Base-by-base conservation (phyloP, 2,888 invertebrate genomes). In the Lithophane socia region DNA sequence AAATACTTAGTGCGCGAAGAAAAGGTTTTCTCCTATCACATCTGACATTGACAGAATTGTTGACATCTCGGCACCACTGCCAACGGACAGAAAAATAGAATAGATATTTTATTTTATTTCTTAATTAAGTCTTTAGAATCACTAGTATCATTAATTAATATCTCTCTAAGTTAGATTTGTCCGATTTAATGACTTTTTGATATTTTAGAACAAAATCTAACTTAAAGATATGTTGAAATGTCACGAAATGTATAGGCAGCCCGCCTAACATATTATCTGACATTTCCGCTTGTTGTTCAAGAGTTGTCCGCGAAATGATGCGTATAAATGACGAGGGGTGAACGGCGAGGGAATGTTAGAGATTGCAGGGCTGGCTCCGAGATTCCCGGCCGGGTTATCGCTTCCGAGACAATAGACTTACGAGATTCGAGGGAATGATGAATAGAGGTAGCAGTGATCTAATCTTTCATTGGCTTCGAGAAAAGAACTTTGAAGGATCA, bases 321-420 rank as follows among this genome's bases (percentile, higher is more conserved):
- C 65, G 81, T 66, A 66, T 47, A 60, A 76, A 65, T 77, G 80
- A 69, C 44, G 60, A 70, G 60, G 65, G 60, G 54, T 56, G 42
- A 56, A 65, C 13, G n/a, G 3, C 9, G 18, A 42, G 24, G 77
- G 47, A 69, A 82, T 44, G 54, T 60, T 13, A 78, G 54, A 24
- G 60, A 83, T 78, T 78, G 58, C 58, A 42, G 29, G 52, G 24
- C 21, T 58, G 12, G n/a, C 37, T 61, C 16, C 61, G 66, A 77
- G 61, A 79, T 79, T 63, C 83, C 9, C 52, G n/a, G 10, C 21
- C 12, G 42, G 79, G 77, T 83, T 77, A 77, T 67, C 83, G 29
- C 49, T 52, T 56, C 42, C 49, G 18, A 63, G 77, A 79, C 49
- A 79, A 63, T 77, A 82, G 49, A 77, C 49, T 77, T 29, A 67